Evolutionary conservation across 2,797 vertebrate species (phyloP).

Genomic region (Trachops cirrhosus): DNA sequence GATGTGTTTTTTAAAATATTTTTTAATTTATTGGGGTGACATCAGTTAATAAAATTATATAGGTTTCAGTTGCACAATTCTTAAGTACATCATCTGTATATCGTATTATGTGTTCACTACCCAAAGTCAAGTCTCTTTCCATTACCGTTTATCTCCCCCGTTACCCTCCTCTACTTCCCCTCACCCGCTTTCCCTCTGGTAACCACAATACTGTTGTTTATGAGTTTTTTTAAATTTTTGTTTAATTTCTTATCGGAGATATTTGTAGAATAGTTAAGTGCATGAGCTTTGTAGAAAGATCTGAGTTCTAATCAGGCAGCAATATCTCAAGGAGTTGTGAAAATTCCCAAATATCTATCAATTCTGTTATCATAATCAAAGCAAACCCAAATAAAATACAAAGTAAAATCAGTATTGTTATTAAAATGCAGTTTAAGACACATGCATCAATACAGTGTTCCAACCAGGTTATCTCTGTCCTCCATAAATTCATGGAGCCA

Average conservation of each 20-base stretch:
- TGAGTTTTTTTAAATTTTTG: not conserved
- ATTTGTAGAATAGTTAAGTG: constrained; percentile 1
- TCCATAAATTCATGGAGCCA: not conserved
- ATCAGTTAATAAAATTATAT: not conserved
- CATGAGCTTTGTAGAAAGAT: constrained; percentile 39
- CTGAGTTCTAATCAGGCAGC: not conserved
- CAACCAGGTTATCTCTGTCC: not conserved
- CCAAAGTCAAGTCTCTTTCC: not conserved
- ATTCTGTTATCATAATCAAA: not conserved
- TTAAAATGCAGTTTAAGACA: not conserved
- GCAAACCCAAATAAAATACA: not conserved
- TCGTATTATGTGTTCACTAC: not conserved
- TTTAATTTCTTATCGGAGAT: not conserved
- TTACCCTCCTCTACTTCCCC: not conserved
- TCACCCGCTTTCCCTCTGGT: not conserved
- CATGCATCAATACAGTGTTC: not conserved
- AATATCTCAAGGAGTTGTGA: not conserved
- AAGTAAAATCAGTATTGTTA: not conserved
- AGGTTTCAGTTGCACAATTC: not conserved
- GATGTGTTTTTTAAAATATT: not conserved
- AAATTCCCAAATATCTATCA: not conserved
- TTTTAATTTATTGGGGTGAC: not conserved
- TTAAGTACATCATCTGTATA: not conserved
- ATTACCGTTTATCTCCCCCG: not conserved
- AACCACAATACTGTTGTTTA: not conserved